Conservation (phyloP, 2,888 invertebrate genomes). For the Eubasilissa splendida region DNA sequence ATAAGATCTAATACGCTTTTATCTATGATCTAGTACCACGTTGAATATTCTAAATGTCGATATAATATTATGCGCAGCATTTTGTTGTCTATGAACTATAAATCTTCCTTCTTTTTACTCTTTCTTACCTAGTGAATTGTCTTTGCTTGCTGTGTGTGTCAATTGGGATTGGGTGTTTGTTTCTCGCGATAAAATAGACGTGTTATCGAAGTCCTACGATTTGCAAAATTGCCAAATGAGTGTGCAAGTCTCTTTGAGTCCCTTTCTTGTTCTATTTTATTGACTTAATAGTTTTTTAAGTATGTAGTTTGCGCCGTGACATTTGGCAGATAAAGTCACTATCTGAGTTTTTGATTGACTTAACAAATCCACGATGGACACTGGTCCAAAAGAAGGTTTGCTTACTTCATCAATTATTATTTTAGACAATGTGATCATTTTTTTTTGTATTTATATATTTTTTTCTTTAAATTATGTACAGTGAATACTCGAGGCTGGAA, state of each 20-base stretch:
- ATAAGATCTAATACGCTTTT: no score
- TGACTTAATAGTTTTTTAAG: not conserved
- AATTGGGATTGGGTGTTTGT: slow-evolving; percentile 8
- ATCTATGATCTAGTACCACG: no score
- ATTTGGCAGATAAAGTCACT: slow-evolving; percentile 40
- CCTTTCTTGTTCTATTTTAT: not conserved
- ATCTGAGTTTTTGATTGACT: slow-evolving; percentile 4
- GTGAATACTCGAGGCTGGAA: slow-evolving; percentile 44
- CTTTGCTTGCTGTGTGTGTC: slow-evolving; percentile 15
- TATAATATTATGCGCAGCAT: no score
- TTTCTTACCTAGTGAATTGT: not conserved
- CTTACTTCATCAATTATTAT: not conserved
- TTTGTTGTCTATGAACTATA: no score
- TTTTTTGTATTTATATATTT: slow-evolving; percentile 5
- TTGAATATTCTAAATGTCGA: no score
- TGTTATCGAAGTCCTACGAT: no score
- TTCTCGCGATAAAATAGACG: not conserved
- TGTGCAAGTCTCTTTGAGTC: no score
- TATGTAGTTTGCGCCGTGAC: slow-evolving; percentile 46
- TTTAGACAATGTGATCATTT: not conserved
- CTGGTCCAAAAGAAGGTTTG: slow-evolving; percentile 42
- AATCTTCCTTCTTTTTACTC: no score
- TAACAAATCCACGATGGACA: slow-evolving; percentile 41
- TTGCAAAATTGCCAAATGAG: no score
- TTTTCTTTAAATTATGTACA: slow-evolving; percentile 12